phyloP scores from a whole-genome alignment of 2,888 invertebrate genomes.

The Tubulanus polymorphus region DNA sequence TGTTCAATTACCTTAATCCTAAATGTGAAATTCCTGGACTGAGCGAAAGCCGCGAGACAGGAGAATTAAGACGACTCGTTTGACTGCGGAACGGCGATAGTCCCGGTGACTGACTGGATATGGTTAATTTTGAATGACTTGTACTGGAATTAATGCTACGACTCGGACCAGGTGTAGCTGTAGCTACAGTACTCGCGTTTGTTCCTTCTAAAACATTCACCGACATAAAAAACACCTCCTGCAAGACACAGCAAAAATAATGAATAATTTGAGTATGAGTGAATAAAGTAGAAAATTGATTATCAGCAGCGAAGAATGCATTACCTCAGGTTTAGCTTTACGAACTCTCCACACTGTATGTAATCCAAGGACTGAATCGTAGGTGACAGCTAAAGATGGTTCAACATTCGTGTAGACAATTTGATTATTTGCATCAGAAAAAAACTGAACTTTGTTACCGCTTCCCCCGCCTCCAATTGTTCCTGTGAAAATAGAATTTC shows the following conservation, averaged over 20 bases:
- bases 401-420: conserved; percentile 73
- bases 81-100: conserved; percentile 41
- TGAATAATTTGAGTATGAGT: no score
- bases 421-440: conserved; percentile 60
- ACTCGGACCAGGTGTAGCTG: conserved; percentile 26
- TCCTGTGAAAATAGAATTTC: no score
- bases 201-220: no score
- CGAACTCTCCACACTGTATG: conserved; percentile 81
- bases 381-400: conserved; percentile 78
- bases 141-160: conserved; percentile 4
- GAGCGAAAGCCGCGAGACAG: conserved; percentile 16
- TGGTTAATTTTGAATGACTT: conserved; percentile 26
- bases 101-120: conserved; percentile 42
- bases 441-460: conserved; percentile 37
- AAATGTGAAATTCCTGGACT: conserved; percentile 1
- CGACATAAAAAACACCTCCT: no score
- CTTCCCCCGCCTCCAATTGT: background rate
- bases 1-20: background rate
- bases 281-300: no score
- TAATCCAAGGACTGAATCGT: conserved; percentile 70
- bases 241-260: no score
- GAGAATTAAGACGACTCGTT: conserved; percentile 44
- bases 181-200: no score
- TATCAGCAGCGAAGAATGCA: conserved; percentile 1
- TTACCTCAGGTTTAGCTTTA: conserved; percentile 70